phyloP scores from a whole-genome alignment of 2,113 vertebrate species.

The Melanotaenia duboulayi region DNA sequence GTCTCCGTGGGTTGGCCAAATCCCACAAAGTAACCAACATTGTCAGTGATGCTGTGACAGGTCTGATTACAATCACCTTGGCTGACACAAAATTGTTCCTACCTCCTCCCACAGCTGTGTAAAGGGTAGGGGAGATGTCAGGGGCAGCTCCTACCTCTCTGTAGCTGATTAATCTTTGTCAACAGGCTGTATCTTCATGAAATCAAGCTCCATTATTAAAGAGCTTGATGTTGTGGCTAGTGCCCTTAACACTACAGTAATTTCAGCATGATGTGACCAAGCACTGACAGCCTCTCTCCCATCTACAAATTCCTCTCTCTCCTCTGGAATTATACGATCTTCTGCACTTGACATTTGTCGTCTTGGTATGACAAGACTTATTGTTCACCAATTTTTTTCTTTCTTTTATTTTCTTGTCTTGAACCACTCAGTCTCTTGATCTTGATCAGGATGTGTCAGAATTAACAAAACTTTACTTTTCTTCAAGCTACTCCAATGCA shows the following conservation, averaged over 20 bases:
- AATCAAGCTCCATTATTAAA: constrained; percentile 36
- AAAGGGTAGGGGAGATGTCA: constrained; percentile 15
- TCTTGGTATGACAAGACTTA: background rate
- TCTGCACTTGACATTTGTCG: constrained; percentile 31
- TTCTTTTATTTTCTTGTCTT: background rate
- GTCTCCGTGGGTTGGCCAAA: constrained; percentile 14
- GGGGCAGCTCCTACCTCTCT: constrained; percentile 1
- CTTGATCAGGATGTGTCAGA: background rate
- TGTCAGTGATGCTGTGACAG: constrained; percentile 26
- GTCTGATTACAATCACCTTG: constrained; percentile 16
- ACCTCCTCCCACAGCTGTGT: constrained; percentile 19
- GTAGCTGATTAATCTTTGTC: constrained; percentile 49
- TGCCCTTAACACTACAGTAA: constrained; percentile 37
- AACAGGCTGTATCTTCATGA: constrained; percentile 14
- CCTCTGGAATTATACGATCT: constrained; percentile 20
- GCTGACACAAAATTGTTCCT: constrained; percentile 27
- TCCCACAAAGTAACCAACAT: constrained; percentile 22
- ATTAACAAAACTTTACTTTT: background rate
- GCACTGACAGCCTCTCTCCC: constrained; percentile 27
- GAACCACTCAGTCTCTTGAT: background rate
- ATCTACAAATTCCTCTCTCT: background rate
- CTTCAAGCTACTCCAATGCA: background rate
- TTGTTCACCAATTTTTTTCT: background rate
- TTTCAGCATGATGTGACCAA: constrained; percentile 52
- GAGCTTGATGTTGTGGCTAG: background rate